Evolutionary conservation across 2,888 invertebrate species (phyloP).

Genomic region (Drosophila neoperkinsi): DNA sequence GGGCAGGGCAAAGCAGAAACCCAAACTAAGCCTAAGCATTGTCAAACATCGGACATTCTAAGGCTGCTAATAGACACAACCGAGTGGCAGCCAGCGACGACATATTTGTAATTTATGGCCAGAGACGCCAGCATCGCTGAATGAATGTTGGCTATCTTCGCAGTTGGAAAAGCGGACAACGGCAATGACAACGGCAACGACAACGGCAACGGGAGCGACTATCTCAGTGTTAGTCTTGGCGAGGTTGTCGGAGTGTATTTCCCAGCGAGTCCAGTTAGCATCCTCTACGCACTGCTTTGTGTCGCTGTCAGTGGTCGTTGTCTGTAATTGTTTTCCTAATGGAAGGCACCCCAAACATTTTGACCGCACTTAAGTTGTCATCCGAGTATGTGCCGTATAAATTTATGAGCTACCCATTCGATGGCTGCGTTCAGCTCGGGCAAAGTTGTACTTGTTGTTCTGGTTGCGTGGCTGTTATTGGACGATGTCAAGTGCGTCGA

Average conservation of each 20-base stretch:
- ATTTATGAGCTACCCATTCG: slow-evolving; percentile 59
- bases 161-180: slow-evolving; percentile 20
- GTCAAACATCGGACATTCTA: slow-evolving; percentile 80
- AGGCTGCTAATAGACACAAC: slow-evolving; percentile 84
- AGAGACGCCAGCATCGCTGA: slow-evolving; percentile 53
- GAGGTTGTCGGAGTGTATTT: background rate
- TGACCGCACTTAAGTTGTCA: slow-evolving; percentile 79
- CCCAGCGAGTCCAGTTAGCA: slow-evolving; percentile 12
- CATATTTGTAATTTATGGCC: slow-evolving; percentile 80
- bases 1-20: slow-evolving; percentile 8
- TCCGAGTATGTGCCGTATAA: slow-evolving; percentile 61
- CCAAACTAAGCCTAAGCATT: slow-evolving; percentile 61
- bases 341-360: slow-evolving; percentile 69
- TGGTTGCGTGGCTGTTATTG: slow-evolving; percentile 2
- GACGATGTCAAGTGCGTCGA: background rate
- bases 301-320: slow-evolving; percentile 64
- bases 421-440: slow-evolving; percentile 2
- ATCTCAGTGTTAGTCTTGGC: slow-evolving; percentile 28
- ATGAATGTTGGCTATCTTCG: slow-evolving; percentile 61
- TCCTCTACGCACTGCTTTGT: slow-evolving; percentile 47
- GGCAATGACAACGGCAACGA: slow-evolving; percentile 11
- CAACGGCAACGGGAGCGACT: background rate
- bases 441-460: slow-evolving; percentile 1
- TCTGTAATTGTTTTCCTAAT: slow-evolving; percentile 79
- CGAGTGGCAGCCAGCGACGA: slow-evolving; percentile 68